Base-by-base conservation (phyloP, 2,113 vertebrate genomes). In the Nansenia antarctica region DNA sequence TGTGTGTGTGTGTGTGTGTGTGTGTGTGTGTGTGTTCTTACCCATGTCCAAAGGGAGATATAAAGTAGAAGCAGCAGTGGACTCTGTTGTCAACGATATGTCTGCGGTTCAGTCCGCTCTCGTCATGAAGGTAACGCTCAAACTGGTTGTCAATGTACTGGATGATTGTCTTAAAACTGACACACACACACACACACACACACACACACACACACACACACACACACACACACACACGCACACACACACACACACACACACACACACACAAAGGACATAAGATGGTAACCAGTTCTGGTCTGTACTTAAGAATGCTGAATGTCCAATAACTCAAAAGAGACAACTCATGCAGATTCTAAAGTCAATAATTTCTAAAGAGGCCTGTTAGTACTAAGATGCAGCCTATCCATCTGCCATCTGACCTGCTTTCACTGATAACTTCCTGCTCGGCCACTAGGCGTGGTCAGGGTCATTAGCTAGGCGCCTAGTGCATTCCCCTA, bases 11-110 rank as follows among this genome's bases (percentile, higher is more conserved):
- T 3, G 49, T 35, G 32, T 22, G 27, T 20, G 47, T 35, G 20
- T 35, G 65, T 18, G 49, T 54, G 52, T n/a, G 49, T 9, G 11
- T 24, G 35, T 14, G 37, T 18, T 35, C 58, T 91, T 92, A 96
- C 94, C 94, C 94, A 0, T 95, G 94, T 67, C 94, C 94, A 78
- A 94, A 96, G 8, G 96, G 96, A 37, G 96, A 97, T 78, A 97
- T 96, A 89, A 97, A 97, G 82, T 97, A 97, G 84, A 98, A 98
- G 82, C 94, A 95, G 88, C 95, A 93, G 65, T 95, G 94, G 22
- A 95, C 95, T 65, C 95, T 80, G 89, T 96, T 95, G 87, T 96
- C 95, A 73, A 95, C 92, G 20, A 94, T 95, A 84, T 96, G 95
- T 68, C 95, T 92, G 58, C 95, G 88, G 91, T 95, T 96, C 45